These are phyloP conservation scores for Latrodectus geometricus DNA, from an alignment of 1,140 invertebrate species.

Conservation along the genomic window DNA sequence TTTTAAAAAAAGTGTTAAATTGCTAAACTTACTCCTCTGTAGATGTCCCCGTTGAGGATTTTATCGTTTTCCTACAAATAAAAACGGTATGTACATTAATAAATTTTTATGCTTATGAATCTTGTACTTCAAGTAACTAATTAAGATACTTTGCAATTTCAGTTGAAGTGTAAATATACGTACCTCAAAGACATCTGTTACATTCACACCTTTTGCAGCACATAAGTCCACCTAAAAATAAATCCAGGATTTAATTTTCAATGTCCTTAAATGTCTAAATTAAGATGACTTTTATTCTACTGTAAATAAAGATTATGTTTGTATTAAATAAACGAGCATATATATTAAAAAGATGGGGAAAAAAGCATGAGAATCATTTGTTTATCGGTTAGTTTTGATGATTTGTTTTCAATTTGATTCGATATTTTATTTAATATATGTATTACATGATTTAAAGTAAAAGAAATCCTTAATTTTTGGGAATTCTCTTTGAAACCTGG, in stretches of 20 bases:
- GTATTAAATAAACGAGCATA: too few relatives aligned
- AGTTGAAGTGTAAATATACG: constrained; percentile 4
- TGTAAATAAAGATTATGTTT: neutral
- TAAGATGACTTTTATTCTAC: neutral
- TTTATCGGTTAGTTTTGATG: neutral
- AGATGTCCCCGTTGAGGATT: constrained; percentile 81
- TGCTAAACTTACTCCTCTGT: constrained; percentile 75
- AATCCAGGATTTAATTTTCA: neutral
- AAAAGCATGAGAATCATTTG: neutral
- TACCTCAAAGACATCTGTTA: constrained; percentile 28
- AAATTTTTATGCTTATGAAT: neutral
- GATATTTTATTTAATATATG: neutral
- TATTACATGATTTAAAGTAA: too few relatives aligned
- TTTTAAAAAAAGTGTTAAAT: too few relatives aligned
- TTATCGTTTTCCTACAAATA: constrained; percentile 71
- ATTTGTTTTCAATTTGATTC: neutral
- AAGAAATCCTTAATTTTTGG: too few relatives aligned
- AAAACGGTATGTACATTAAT: constrained; percentile 9
- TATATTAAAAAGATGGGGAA: neutral
- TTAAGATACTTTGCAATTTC: constrained; percentile 14
- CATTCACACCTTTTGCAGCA: constrained; percentile 59
- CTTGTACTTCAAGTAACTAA: neutral
- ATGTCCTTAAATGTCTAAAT: too few relatives aligned
- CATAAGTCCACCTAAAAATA: constrained; percentile 50
- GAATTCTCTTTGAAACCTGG: too few relatives aligned